These are phyloP conservation scores for Chaenodraco wilsoni DNA, from an alignment of 2,797 vertebrate species.

Conservation along the genomic window DNA sequence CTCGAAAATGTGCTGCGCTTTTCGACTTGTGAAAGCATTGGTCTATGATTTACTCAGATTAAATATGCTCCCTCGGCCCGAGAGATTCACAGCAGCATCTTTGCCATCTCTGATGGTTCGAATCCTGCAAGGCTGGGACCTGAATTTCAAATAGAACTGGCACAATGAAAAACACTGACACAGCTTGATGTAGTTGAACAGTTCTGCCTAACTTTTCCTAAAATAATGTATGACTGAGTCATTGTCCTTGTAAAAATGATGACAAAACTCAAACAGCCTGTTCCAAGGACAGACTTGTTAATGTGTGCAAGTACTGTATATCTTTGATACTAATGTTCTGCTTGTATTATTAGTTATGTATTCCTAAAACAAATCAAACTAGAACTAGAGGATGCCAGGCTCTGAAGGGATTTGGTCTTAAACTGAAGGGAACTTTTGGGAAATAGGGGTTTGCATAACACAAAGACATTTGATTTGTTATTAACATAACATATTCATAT, in stretches of 20 bases:
- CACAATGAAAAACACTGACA: constrained; percentile 8
- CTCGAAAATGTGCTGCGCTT: constrained; percentile 40
- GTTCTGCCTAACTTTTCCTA: constrained; percentile 11
- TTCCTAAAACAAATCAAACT: constrained; percentile 13
- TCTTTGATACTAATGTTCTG: constrained; percentile 14
- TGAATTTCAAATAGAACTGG: constrained; percentile 26
- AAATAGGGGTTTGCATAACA: too few species aligned
- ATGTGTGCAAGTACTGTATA: neutral
- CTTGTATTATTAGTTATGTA: constrained; percentile 14
- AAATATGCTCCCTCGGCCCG: constrained; percentile 28
- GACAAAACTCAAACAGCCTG: constrained; percentile 15
- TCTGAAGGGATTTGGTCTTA: constrained; percentile 2
- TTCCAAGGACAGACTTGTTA: constrained; percentile 25
- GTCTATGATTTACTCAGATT: constrained; percentile 53
- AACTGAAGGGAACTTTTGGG: too few species aligned
- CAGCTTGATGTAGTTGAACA: constrained; percentile 3
- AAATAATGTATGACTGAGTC: constrained; percentile 23
- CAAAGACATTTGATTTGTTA: too few species aligned
- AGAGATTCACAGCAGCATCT: constrained; percentile 36
- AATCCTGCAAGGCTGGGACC: neutral
- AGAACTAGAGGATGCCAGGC: constrained; percentile 1
- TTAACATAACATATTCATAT: too few species aligned
- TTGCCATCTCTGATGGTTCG: constrained; percentile 11
- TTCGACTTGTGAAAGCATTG: constrained; percentile 36
- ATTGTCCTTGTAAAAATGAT: constrained; percentile 22